Base-by-base conservation (phyloP, 2,797 vertebrate species). In the Menidia menidia region DNA sequence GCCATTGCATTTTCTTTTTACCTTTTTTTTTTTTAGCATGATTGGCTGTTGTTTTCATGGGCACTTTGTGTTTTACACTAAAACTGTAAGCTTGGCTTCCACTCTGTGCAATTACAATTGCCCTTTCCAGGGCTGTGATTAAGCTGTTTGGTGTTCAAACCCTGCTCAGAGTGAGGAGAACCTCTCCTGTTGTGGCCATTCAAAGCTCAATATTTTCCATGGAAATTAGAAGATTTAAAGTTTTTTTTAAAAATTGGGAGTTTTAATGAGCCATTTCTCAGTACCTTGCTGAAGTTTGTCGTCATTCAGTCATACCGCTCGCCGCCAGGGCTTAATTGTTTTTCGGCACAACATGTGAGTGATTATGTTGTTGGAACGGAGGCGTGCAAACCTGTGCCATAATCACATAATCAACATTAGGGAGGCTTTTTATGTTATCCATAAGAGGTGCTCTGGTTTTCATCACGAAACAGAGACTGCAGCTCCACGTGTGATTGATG, bases 341-440 rank as follows among this genome's bases (percentile, higher is more conserved):
- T 85, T 86, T 47, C 73, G 86, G 62, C 68, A 45, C 43, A 48
- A 32, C 2, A 30, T 73, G 60, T 71, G 56, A 74, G 47, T 55
- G 33, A 64, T 52, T 65, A 5, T 51, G 18, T 63, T 45, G 61
- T 72, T 84, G 76, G 75, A 86, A 73, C 11, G 64, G 54, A 72
- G 50, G 32, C 60, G 3, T 75, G 60, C 19, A 10, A 35, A 65
- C 41, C 48, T 13, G 30, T 73, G 65, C 84, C 79, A 77, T 78
- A 60, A 76, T 83, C 78, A 77, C 83, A 80, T 82, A 60, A 83
- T 88, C 83, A 88, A 83, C 78, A 62, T 81, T 75, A 77, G 68
- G 62, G 82, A 84, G 83, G 81, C 87, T 86, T 78, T 78, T 87
- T 64, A 74, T 81, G 82, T 66, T 77, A 59, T 80, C 77, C 83